These are phyloP conservation scores for Paratrypauchen microcephalus DNA, from an alignment of 2,797 vertebrate genomes.

Conservation along the genomic window DNA sequence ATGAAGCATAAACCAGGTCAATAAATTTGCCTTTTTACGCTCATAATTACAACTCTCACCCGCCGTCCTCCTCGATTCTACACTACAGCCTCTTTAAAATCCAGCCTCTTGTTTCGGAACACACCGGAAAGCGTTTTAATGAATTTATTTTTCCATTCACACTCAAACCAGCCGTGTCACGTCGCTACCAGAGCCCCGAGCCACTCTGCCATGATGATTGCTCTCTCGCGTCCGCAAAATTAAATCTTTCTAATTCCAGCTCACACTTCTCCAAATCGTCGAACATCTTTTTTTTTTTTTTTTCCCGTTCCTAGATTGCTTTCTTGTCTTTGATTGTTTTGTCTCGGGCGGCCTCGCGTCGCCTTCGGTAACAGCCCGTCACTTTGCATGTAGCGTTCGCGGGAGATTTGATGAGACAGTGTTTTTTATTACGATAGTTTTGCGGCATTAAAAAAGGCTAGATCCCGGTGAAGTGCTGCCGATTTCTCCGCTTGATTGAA, in stretches of 20 bases:
- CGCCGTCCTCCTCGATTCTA: background rate
- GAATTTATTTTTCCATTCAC: constrained; percentile 70
- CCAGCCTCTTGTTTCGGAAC: constrained; percentile 17
- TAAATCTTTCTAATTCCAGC: constrained; percentile 71
- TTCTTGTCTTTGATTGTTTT: constrained; percentile 70
- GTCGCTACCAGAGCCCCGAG: constrained; percentile 49
- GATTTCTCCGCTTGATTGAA: constrained; percentile 60
- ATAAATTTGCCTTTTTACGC: background rate
- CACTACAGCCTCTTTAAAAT: background rate
- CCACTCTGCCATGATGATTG: constrained; percentile 41
- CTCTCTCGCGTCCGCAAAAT: constrained; percentile 52
- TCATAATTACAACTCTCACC: background rate
- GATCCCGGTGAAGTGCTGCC: constrained; percentile 45
- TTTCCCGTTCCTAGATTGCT: constrained; percentile 52
- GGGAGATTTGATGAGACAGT: constrained; percentile 68
- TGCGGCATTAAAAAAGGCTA: constrained; percentile 59
- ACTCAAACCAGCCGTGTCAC: constrained; percentile 69
- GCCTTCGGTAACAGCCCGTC: constrained; percentile 71
- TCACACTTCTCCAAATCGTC: constrained; percentile 64
- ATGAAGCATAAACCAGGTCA: no score
- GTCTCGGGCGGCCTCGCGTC: constrained; percentile 41
- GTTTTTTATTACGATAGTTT: constrained; percentile 27
- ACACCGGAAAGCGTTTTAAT: constrained; percentile 68
- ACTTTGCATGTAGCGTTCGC: constrained; percentile 68
- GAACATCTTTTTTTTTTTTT: constrained; percentile 52